Conservation (phyloP, 2,888 invertebrate genomes). For the Matsumyia berberina region DNA sequence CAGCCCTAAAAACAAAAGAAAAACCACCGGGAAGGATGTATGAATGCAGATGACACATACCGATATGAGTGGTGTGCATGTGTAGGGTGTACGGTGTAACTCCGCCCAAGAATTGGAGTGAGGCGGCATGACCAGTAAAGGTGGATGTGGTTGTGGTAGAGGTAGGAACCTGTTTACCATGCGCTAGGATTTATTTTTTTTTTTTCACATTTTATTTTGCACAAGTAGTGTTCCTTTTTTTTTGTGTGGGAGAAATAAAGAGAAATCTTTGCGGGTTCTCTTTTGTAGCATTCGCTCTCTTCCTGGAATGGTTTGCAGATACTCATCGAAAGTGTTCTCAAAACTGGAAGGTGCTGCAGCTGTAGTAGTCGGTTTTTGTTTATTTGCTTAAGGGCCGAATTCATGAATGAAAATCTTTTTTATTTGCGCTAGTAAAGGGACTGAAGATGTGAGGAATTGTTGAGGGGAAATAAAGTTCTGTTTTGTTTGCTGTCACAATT, state of each 20-base stretch:
- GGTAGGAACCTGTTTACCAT: conserved; percentile 72
- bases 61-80: conserved; percentile 13
- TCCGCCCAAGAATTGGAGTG: conserved; percentile 65
- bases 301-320: conserved; percentile 48
- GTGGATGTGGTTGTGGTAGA: conserved; percentile 46
- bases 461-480: not conserved
- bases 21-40: conserved; percentile 65
- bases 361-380: conserved; percentile 25
- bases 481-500: not conserved
- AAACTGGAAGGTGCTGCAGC: conserved; percentile 24
- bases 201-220: conserved; percentile 32
- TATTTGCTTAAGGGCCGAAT: conserved; percentile 39
- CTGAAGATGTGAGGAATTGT: not conserved
- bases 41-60: conserved; percentile 10
- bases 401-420: conserved; percentile 59
- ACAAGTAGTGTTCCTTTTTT: conserved; percentile 34
- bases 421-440: not conserved
- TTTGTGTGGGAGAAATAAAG: conserved; percentile 34
- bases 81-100: conserved; percentile 51
- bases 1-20: conserved; percentile 73
- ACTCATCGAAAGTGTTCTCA: not conserved
- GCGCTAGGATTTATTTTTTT: conserved; percentile 58
- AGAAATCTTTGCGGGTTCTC: conserved; percentile 28
- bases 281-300: conserved; percentile 46
- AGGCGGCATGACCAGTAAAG: conserved; percentile 41